These are phyloP conservation scores for Steinernema khuongi DNA, from an alignment of 1,140 invertebrate species.

Conservation along the genomic window DNA sequence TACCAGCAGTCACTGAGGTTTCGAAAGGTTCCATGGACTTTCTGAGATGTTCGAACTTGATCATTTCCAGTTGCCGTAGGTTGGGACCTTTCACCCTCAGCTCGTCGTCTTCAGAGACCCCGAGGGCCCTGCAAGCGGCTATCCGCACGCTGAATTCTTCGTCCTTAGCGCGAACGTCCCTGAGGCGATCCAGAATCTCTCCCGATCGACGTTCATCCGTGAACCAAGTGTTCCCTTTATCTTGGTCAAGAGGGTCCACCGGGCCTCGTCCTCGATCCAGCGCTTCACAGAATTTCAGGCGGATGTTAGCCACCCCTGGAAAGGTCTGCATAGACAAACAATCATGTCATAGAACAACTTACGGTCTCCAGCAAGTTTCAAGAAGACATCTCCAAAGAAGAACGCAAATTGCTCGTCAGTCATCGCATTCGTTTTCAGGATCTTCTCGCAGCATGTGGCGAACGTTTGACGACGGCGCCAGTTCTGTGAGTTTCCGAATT, in stretches of 20 bases:
- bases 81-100: background rate
- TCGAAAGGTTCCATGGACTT: too few relatives aligned
- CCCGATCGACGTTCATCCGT: background rate
- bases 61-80: background rate
- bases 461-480: slow-evolving; percentile 70
- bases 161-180: slow-evolving; percentile 11
- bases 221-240: background rate
- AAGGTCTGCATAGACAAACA: background rate
- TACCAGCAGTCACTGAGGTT: too few relatives aligned
- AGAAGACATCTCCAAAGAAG: background rate
- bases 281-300: slow-evolving; percentile 23
- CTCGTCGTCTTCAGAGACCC: background rate
- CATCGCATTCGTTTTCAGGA: background rate
- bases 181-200: slow-evolving; percentile 20
- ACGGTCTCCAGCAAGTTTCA: background rate
- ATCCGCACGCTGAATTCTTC: background rate
- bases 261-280: slow-evolving; percentile 8
- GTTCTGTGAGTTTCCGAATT: slow-evolving; percentile 65
- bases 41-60: background rate
- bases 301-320: slow-evolving; percentile 32
- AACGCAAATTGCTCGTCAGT: background rate
- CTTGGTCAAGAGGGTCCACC: background rate
- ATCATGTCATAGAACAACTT: too few relatives aligned
- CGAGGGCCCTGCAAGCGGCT: background rate
- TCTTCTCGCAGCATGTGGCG: background rate